Evolutionary conservation across 1,140 invertebrate genomes (phyloP).

Genomic region (Papilio machaon): DNA sequence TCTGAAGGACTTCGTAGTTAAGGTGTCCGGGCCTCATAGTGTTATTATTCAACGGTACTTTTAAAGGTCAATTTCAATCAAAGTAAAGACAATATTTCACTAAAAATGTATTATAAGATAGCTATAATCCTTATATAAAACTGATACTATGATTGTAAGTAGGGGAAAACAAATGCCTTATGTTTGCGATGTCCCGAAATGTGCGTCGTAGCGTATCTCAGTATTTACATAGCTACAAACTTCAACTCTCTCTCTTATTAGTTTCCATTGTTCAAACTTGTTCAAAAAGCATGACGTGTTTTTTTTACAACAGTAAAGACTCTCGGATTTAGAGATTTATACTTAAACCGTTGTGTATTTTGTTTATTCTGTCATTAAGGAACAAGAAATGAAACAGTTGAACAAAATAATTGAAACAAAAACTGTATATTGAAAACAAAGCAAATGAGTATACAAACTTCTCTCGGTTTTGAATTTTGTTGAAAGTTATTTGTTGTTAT

Average conservation of each 20-base stretch:
- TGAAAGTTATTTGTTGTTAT: constrained; percentile 4
- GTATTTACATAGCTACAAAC: not conserved
- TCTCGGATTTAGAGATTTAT: no score
- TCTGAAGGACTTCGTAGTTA: constrained; percentile 15
- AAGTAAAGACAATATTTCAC: not conserved
- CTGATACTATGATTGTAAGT: not conserved
- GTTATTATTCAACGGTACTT: not conserved
- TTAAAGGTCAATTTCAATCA: constrained; percentile 10
- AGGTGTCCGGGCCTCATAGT: not conserved
- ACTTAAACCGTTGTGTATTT: not conserved
- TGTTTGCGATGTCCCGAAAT: no score
- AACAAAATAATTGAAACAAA: not conserved
- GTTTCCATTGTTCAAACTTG: no score
- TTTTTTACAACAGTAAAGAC: not conserved
- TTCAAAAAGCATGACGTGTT: not conserved
- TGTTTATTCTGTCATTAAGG: not conserved
- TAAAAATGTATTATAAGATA: not conserved
- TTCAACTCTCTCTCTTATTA: no score
- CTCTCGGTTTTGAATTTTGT: not conserved
- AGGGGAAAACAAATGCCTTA: not conserved
- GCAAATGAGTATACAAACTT: constrained; percentile 12
- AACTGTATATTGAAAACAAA: constrained; percentile 10
- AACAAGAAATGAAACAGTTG: not conserved
- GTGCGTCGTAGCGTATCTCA: no score
- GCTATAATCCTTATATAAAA: not conserved